Base-by-base conservation (phyloP, 2,113 vertebrate genomes). In the Ameiurus melas region DNA sequence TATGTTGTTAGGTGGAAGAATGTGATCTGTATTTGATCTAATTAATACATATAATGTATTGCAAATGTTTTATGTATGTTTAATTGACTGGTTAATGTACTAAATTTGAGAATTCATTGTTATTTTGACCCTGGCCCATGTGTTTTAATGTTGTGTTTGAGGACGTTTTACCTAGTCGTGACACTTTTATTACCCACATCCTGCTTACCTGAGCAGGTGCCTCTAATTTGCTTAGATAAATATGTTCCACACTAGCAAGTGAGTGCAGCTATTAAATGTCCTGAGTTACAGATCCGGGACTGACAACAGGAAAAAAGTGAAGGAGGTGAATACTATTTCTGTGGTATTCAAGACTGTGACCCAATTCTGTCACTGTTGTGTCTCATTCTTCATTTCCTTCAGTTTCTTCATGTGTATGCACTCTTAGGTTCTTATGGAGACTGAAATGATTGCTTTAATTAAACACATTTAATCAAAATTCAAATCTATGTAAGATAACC, bases 121-220 rank as follows among this genome's bases (percentile, higher is more conserved):
- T 62, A 43, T 62, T 62, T 39, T 27, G 58, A 58, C 30, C 3
- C 10, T 60, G 20, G 16, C 16, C 14, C 51, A 53, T 55, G 77
- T 80, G 77, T 80, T 30, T 78, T 30, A 1, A 19, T 19, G 25
- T 14, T 66, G 58, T 66, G 82, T 47, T 68, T 71, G n/a, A 71
- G 66, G 30, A 53, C 25, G 66, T 71, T 60, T 82, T 60, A 81
- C 27, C 10, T 33, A 12, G 68, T 33, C 47, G 8, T 77, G 25
- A 62, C 27, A 71, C 64, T 17, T 90, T 90, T 90, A 88, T 86
- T 36, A 86, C 47, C 47, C 39, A 84, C 17, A 88, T 88, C 86
- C 84, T 86, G 25, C 60, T 88, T 25, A 75, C 80, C 68, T 60
- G 66, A 55, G 60, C 77, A 81, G 75, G 60, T 81, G 60, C 22